Evolutionary conservation across 2,797 vertebrate genomes (phyloP), one percentile per base, ranked within the genome.

Genomic region (Onychomys torridus): DNA sequence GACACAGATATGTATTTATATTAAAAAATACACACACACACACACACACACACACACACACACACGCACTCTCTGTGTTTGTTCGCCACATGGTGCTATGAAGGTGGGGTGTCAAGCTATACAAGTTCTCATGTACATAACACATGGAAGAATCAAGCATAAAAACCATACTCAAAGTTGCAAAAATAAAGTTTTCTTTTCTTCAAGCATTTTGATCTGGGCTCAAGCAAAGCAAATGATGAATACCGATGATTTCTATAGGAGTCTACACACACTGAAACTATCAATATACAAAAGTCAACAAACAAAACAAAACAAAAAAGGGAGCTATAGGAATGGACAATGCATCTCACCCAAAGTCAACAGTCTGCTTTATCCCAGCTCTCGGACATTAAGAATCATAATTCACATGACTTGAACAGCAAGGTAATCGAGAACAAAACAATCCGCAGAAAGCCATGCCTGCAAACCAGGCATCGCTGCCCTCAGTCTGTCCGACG

Each of bases 101-200:
- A 81, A 96, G 90, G 96, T 25, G 71, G 97, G 96, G 97, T 96
- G 95, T 92, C 94, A 96, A 97, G 97, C 95, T 96, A 90, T 92
- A 49, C 63, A 63, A 97, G 96, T 98, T 98, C 87, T 81, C 96
- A 98, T 95, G 97, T 97, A 98, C 96, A 96, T 91, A 94, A 98
- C 96, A 96, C 83, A 96, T 94, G 93, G 84, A 97, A 98, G 97
- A 71, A 96, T 95, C 96, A 98, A 98, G 98, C 98, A 97, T 98
- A 98, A 97, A 98, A 98, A 98, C 91, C 98, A 96, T 96, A 98
- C 97, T 97, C 49, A 89, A 97, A 88, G 92, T 97, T 98, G 98
- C 98, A 98, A 99, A 98, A 99, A 99, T 98, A 98, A 98, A 98
- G 97, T 98, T 98, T 98, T 98, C 46, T 69, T 98, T 96, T 96